phyloP scores from a whole-genome alignment of 2,113 vertebrate genomes.

The Plecotus auritus region DNA sequence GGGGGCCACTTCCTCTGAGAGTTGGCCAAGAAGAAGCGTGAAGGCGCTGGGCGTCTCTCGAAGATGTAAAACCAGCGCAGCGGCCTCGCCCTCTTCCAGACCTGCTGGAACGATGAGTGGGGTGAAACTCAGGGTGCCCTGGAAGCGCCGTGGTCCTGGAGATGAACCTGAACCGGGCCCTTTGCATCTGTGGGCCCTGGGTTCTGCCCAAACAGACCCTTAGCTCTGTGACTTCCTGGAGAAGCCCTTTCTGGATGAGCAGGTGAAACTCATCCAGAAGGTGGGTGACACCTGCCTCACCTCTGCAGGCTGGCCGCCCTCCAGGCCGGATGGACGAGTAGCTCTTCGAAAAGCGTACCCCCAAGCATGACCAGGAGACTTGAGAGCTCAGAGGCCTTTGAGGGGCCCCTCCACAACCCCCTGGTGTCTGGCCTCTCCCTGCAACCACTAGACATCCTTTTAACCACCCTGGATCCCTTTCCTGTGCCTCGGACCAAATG shows the following conservation, averaged over 20 bases:
- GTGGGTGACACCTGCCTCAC: no score
- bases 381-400: neutral
- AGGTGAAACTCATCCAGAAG: no score
- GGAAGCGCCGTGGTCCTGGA: neutral
- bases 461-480: neutral
- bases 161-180: neutral
- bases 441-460: neutral
- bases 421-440: neutral
- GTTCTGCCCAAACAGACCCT: neutral
- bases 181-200: neutral
- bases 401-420: neutral
- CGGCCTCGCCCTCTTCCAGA: neutral
- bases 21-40: neutral
- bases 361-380: neutral
- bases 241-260: neutral
- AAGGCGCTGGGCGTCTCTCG: neutral
- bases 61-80: neutral
- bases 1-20: neutral
- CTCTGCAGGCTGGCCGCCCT: neutral
- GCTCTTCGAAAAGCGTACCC: neutral
- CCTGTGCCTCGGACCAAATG: neutral
- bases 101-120: no score
- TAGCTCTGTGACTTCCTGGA: neutral
- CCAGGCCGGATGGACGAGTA: neutral
- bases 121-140: neutral